phyloP scores from a whole-genome alignment of 1,140 invertebrate genomes.

The Limonius californicus region DNA sequence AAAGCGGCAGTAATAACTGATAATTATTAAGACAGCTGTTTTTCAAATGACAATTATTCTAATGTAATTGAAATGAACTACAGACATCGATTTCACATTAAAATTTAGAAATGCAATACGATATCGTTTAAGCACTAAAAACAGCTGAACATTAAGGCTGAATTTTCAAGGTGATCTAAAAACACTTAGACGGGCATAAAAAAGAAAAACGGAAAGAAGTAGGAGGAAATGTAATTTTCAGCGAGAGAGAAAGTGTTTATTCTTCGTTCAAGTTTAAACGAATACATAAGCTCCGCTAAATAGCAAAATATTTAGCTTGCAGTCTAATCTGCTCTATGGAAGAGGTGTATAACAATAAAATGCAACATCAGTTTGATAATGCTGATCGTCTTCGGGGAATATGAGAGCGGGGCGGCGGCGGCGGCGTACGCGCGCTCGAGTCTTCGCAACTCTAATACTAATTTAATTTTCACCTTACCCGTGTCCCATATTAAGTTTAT shows the following conservation, averaged over 20 bases:
- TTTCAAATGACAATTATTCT: no score
- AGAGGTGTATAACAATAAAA: neutral
- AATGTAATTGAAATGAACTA: no score
- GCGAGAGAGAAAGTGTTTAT: neutral
- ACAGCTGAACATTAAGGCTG: no score
- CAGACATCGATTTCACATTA: no score
- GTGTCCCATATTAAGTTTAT: conserved; percentile 32
- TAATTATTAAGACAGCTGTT: no score
- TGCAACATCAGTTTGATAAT: conserved; percentile 7
- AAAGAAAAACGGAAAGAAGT: neutral
- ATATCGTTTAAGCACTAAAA: no score
- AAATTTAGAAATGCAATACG: no score
- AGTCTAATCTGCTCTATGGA: neutral
- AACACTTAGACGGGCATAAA: neutral
- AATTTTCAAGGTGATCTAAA: neutral
- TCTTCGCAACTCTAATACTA: conserved; percentile 20
- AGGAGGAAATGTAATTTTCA: neutral
- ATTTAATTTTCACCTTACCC: conserved; percentile 31
- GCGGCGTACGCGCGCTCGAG: neutral
- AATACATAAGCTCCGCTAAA: neutral
- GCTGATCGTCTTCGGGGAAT: conserved; percentile 16
- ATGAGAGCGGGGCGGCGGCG: neutral
- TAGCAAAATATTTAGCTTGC: neutral
- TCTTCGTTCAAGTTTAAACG: neutral
- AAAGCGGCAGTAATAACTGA: no score